A percentile compares a stretch with the other conserved stretches of the same genome.
phyloP scores from a whole-genome alignment of 2,888 invertebrate genomes.

The Melinopterus prodromus region DNA sequence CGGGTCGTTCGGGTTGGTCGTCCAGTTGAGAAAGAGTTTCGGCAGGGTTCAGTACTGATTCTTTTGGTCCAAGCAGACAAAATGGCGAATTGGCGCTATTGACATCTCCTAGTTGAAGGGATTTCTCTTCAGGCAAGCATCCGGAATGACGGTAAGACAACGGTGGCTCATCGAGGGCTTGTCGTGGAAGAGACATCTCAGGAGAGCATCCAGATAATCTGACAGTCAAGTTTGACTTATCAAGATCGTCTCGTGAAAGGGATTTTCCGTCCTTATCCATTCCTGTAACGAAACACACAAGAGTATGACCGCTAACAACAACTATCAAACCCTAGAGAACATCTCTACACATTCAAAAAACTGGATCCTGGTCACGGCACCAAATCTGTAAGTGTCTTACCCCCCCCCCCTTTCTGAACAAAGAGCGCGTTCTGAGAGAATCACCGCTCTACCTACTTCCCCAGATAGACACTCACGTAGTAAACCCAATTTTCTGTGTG shows the following conservation, averaged over 20 bases:
- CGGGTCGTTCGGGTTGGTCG: background rate
- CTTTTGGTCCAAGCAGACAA: background rate
- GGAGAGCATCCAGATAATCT: background rate
- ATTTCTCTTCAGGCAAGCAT: background rate
- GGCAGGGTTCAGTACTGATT: background rate
- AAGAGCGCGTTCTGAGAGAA: no score
- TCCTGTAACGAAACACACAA: background rate
- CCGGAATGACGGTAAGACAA: background rate
- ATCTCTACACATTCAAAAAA: background rate
- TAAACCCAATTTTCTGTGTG: no score
- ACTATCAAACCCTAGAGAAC: background rate
- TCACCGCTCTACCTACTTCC: no score
- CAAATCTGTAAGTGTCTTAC: background rate
- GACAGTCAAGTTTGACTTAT: background rate
- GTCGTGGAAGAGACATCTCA: background rate
- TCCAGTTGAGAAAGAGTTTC: background rate
- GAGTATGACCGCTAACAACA: background rate
- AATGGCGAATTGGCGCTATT: no score
- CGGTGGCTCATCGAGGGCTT: background rate
- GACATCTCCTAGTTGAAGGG: no score
- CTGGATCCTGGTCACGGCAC: background rate
- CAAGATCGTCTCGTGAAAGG: background rate
- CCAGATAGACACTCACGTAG: no score
- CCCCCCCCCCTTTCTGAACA: background rate
- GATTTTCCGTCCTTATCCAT: background rate